phyloP scores from a whole-genome alignment of 2,797 vertebrate species.

The Novumbra hubbsi region DNA sequence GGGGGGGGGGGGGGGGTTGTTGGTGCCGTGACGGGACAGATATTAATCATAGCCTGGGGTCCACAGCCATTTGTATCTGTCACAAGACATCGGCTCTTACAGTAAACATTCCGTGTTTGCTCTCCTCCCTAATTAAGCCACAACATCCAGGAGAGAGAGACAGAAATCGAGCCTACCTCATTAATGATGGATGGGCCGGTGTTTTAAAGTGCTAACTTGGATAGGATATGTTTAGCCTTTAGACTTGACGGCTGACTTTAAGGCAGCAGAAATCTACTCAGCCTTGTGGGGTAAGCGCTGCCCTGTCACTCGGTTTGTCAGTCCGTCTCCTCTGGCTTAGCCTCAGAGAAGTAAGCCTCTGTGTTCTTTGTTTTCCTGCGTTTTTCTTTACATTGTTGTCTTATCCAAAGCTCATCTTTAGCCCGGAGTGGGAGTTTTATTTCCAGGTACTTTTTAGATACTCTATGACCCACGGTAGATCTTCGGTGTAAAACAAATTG shows the following conservation, averaged over 20 bases:
- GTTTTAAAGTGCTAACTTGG: not conserved
- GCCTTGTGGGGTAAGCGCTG: not conserved
- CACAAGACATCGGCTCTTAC: constrained; percentile 25
- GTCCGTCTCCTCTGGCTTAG: not conserved
- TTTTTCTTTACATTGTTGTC: not conserved
- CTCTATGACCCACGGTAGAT: not conserved
- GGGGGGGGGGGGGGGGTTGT: no score
- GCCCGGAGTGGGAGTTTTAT: not conserved
- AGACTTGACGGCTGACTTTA: not conserved
- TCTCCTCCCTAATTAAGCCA: constrained; percentile 22
- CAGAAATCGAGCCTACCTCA: not conserved
- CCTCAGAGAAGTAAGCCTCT: not conserved
- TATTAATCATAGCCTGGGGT: constrained; percentile 32
- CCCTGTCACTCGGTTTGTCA: not conserved
- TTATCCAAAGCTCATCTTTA: not conserved
- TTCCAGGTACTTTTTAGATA: not conserved
- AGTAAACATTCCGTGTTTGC: constrained; percentile 23
- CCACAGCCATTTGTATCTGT: constrained; percentile 13
- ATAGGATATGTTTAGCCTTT: not conserved
- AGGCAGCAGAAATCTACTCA: not conserved
- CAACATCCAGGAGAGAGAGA: not conserved
- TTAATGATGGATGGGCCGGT: not conserved
- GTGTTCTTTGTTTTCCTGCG: not conserved
- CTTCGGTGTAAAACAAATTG: not conserved
- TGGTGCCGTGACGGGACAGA: not conserved